Conservation (phyloP, 1,140 invertebrate species). For the Drosophila funebris region DNA sequence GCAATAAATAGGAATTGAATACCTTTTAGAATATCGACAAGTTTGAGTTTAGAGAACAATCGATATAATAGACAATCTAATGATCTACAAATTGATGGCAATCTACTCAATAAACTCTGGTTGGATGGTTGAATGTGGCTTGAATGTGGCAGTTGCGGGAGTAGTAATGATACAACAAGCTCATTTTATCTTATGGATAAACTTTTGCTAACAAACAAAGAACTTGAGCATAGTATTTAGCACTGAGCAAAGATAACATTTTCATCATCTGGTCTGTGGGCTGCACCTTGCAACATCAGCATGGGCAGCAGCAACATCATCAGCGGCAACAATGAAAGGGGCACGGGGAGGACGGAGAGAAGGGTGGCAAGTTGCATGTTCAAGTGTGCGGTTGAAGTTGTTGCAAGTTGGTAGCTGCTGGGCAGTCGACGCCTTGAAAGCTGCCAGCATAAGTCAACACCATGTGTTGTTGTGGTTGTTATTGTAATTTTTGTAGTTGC, state of each 20-base stretch:
- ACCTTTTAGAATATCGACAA: no score
- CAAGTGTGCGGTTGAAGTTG: slow-evolving; percentile 39
- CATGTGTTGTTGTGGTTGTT: slow-evolving; percentile 47
- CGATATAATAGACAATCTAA: no score
- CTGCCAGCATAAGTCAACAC: slow-evolving; percentile 71
- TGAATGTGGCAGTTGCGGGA: no score
- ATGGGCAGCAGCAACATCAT: slow-evolving; percentile 39
- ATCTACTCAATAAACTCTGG: no score
- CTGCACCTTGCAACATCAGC: slow-evolving; percentile 32
- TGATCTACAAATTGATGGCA: no score
- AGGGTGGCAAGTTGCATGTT: slow-evolving; percentile 55
- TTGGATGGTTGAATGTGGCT: no score
- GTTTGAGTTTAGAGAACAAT: no score
- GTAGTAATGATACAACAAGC: no score
- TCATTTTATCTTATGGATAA: neutral
- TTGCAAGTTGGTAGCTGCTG: slow-evolving; percentile 27
- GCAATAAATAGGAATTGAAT: no score
- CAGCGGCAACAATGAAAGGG: slow-evolving; percentile 54
- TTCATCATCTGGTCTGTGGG: slow-evolving; percentile 24
- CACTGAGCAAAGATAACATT: slow-evolving; percentile 2
- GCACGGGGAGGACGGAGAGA: neutral
- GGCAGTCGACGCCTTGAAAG: slow-evolving; percentile 37
- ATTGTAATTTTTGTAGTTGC: slow-evolving; percentile 47
- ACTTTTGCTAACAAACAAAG: neutral
- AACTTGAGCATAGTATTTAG: no score